Conservation (phyloP, 2,113 vertebrate genomes). For the Chaetorhynchus papuensis region DNA sequence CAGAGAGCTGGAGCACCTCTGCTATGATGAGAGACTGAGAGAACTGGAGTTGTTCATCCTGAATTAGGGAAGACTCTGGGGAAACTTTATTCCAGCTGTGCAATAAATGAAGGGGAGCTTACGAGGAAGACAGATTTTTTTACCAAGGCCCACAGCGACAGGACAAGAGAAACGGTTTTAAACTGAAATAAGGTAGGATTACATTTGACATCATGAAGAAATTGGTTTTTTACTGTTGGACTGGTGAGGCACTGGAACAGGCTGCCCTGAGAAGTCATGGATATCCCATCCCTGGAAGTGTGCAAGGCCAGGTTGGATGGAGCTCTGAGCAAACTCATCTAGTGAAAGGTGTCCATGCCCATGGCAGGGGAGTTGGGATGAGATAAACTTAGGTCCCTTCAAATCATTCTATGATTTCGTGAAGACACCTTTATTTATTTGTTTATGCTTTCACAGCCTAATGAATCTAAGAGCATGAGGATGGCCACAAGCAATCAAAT, state of each 20-base stretch:
- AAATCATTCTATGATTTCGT: background rate
- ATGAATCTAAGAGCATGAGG: background rate
- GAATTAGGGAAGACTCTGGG: background rate
- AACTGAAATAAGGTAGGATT: background rate
- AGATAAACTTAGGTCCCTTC: background rate
- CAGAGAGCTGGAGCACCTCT: background rate
- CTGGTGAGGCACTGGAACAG: background rate
- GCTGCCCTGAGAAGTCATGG: too few relatives aligned
- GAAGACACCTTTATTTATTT: background rate
- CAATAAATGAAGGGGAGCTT: background rate
- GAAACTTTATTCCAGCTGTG: background rate
- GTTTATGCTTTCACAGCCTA: background rate
- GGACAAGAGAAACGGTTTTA: background rate
- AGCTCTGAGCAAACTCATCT: background rate
- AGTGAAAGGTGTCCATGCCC: background rate
- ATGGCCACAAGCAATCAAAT: background rate
- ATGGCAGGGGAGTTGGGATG: fast-evolving
- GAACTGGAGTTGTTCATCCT: background rate
- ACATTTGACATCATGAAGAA: background rate
- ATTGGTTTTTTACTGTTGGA: fast-evolving
- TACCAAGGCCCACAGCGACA: fast-evolving
- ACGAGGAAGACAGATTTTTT: background rate
- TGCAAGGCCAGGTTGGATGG: background rate
- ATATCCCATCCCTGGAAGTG: background rate
- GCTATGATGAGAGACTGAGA: background rate